phyloP scores from a whole-genome alignment of 2,888 invertebrate species.

The Hydropsyche betteni region DNA sequence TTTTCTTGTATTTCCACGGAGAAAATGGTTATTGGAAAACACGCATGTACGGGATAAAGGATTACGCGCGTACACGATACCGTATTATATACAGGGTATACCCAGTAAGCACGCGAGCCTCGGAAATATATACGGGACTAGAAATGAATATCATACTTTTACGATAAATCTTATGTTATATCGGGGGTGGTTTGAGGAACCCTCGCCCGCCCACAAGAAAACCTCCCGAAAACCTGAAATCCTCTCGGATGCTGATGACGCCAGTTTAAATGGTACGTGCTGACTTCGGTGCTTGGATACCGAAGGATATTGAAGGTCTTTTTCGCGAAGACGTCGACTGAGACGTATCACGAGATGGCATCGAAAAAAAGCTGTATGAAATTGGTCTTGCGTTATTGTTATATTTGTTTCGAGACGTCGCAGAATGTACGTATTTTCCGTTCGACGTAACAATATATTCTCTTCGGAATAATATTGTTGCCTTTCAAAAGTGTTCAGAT shows the following conservation, averaged over 20 bases:
- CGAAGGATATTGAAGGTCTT: conserved; percentile 25
- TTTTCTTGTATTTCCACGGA: conserved; percentile 47
- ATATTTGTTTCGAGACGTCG: too few relatives aligned
- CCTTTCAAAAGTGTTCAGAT: too few relatives aligned
- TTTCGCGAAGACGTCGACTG: conserved; percentile 13
- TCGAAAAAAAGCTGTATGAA: conserved; percentile 22
- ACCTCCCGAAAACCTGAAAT: conserved; percentile 21
- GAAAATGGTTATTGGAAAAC: conserved; percentile 48
- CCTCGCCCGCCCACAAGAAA: neutral
- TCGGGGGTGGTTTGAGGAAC: too few relatives aligned
- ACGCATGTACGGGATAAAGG: conserved; percentile 41
- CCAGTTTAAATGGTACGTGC: conserved; percentile 49
- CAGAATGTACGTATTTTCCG: too few relatives aligned
- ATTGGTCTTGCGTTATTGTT: conserved; percentile 15
- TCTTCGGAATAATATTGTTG: too few relatives aligned
- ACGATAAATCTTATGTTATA: conserved; percentile 36
- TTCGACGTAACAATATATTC: too few relatives aligned
- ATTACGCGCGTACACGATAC: conserved; percentile 6
- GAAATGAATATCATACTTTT: conserved; percentile 48
- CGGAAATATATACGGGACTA: conserved; percentile 1
- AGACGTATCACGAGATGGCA: neutral
- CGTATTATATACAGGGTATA: neutral
- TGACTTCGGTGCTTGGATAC: conserved; percentile 26
- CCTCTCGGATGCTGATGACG: conserved; percentile 39
- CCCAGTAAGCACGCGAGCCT: neutral